Evolutionary conservation across 2,888 invertebrate genomes (phyloP), one percentile per base, ranked within the genome.

Genomic region (Coelopa pilipes): DNA sequence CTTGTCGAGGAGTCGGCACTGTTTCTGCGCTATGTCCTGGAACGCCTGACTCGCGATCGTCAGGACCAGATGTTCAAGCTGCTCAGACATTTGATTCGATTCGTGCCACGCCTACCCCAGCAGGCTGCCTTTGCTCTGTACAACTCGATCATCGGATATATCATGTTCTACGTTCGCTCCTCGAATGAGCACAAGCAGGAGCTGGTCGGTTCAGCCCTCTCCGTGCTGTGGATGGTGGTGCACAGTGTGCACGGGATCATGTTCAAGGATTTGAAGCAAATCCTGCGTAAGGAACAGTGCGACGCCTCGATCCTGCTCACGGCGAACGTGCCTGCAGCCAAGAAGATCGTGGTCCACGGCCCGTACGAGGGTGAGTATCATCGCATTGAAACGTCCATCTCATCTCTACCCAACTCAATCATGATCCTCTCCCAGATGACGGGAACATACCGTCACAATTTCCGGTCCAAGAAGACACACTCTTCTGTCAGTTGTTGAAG

Each of bases 211-310:
- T 94, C 97, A 19, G 99, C 99, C 0, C 89, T 99, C 1, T 97
- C 98, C 0, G 92, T 99, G 72, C 89, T 99, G 1, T 99, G 99
- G 98, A 96, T 98, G 95, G 97, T 99, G 34, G 98, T 98, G 0
- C 99, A 99, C 80, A 97, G 97, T 85, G 98, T 99, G 0, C 97
- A 99, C 83, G 99, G 99, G 19, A 97, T 99, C 75, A 98, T 98
- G 94, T 99, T 99, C 85, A 99, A 99, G 89, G 99, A 99, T 88
- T 89, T 99, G 24, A 99, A 99, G 84, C 99, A 99, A 89, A 99
- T 99, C 78, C 89, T 99, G 77, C 91, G 99, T 71, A 99, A 99
- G 86, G 99, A 99, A 86, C 99, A 99, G 85, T 99, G 99, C 84
- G 99, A 99, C 88, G 98, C 99, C 0, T 97, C 98, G 0, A 95